Conservation (phyloP, 2,797 vertebrate species). For the Artibeus lituratus region DNA sequence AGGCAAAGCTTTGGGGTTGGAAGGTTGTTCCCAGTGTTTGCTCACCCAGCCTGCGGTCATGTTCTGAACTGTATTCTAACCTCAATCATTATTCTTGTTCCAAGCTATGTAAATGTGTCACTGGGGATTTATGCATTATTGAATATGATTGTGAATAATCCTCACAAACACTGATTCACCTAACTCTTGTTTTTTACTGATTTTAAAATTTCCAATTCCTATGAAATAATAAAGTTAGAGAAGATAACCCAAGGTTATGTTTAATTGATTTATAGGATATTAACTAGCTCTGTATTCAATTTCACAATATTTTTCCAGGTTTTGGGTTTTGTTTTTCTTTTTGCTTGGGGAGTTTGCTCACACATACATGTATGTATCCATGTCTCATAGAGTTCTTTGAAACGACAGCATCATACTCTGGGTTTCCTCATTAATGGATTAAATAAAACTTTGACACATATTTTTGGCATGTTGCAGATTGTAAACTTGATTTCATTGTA, state of each 20-base stretch:
- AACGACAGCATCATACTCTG: not conserved
- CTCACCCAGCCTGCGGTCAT: not conserved
- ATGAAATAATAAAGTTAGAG: not conserved
- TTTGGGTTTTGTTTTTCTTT: not conserved
- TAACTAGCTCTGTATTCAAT: constrained; percentile 1
- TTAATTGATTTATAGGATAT: not conserved
- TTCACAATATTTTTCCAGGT: not conserved
- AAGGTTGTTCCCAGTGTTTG: not conserved
- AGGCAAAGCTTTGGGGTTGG: not conserved
- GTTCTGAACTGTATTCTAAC: not conserved
- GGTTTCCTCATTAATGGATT: not conserved
- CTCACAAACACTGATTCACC: not conserved
- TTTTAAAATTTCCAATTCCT: not conserved
- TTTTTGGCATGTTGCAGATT: not conserved
- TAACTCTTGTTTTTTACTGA: not conserved
- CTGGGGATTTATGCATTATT: not conserved
- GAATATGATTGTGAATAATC: not conserved
- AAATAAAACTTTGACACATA: not conserved
- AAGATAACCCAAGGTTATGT: not conserved
- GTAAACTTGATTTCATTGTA: not conserved
- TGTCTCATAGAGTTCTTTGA: not conserved
- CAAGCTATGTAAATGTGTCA: not conserved
- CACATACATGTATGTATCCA: not conserved
- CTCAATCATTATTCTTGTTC: not conserved
- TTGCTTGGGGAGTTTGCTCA: not conserved